These are phyloP conservation scores for Drosophila ogumai DNA, from an alignment of 1,140 invertebrate species.

Conservation along the genomic window DNA sequence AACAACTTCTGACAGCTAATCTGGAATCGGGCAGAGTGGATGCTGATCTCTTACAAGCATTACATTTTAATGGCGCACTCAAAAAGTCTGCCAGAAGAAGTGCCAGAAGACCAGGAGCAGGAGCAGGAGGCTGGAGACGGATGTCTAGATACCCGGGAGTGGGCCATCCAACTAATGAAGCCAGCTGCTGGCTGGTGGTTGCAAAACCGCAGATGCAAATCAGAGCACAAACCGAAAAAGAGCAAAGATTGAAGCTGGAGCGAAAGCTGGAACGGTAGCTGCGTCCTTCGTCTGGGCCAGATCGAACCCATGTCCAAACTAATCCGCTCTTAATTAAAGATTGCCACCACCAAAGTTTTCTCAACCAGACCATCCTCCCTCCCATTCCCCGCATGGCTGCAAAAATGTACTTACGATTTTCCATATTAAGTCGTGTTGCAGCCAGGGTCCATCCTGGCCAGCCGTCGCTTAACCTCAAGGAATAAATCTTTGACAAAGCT, in stretches of 20 bases:
- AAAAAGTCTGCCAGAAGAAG: conserved; percentile 72
- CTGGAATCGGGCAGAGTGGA: conserved; percentile 39
- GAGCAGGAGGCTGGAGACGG: not conserved
- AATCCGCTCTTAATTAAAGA: conserved; percentile 85
- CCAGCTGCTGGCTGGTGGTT: conserved; percentile 74
- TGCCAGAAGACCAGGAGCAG: conserved; percentile 8
- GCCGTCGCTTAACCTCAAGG: conserved; percentile 79
- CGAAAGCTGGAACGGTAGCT: not conserved
- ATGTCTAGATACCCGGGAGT: not conserved
- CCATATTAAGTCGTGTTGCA: conserved; percentile 66
- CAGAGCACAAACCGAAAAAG: conserved; percentile 76
- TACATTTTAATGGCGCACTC: conserved; percentile 81
- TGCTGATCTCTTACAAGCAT: conserved; percentile 75
- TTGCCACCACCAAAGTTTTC: conserved; percentile 54
- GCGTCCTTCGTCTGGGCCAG: conserved; percentile 53
- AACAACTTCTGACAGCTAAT: conserved; percentile 84
- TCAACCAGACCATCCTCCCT: too few relatives aligned
- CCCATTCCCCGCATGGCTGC: not conserved
- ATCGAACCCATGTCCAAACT: conserved; percentile 82
- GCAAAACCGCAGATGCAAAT: conserved; percentile 81
- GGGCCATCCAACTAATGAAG: conserved; percentile 68
- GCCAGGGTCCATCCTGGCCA: conserved; percentile 19
- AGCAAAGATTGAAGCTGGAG: conserved; percentile 70
- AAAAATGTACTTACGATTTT: conserved; percentile 73
- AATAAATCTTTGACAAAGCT: conserved; percentile 84